Conservation (phyloP, 1,140 invertebrate genomes). For the Drosophila kepulauana region DNA sequence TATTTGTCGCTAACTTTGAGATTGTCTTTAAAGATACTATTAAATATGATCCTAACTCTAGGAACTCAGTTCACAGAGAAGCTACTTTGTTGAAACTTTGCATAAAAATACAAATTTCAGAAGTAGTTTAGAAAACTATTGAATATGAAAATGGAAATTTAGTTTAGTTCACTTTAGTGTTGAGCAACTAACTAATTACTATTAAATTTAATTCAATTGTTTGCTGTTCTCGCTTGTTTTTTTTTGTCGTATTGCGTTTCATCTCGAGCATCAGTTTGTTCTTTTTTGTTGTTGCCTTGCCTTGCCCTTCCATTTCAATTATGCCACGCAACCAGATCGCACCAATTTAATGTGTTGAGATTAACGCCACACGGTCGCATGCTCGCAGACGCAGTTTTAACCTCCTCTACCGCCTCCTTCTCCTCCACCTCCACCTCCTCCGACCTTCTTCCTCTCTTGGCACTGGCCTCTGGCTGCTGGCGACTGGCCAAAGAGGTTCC, state of each 20-base stretch:
- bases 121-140: background rate
- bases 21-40: background rate
- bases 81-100: no score
- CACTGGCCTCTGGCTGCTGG: slow-evolving; percentile 1
- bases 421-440: background rate
- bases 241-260: slow-evolving; percentile 10
- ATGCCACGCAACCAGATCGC: slow-evolving; percentile 48
- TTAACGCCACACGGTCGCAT: slow-evolving; percentile 38
- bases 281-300: background rate
- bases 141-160: slow-evolving; percentile 2
- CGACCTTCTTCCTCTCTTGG: no score
- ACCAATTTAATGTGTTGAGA: slow-evolving; percentile 44
- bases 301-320: slow-evolving; percentile 32
- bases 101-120: no score
- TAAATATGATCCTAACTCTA: no score
- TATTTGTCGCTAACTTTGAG: no score
- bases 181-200: slow-evolving; percentile 15
- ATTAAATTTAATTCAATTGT: slow-evolving; percentile 8
- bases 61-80: no score
- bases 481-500: slow-evolving; percentile 40
- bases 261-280: background rate
- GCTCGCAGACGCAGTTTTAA: slow-evolving; percentile 1
- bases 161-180: background rate
- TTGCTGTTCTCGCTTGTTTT: background rate
- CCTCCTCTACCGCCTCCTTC: background rate